Conservation (phyloP, 2,888 invertebrate species). For the Tridacna crocea region DNA sequence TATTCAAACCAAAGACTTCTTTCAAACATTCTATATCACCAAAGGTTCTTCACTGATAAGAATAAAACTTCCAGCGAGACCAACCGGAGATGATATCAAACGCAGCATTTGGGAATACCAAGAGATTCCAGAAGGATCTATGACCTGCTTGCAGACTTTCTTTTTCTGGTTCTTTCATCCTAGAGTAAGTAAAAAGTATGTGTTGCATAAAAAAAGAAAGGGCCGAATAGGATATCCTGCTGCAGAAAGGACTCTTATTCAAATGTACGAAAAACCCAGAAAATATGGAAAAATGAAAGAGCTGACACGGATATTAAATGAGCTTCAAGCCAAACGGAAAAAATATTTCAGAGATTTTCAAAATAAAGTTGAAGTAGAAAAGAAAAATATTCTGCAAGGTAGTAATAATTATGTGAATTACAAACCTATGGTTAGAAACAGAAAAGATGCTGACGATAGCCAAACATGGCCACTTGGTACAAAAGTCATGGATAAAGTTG, state of each 20-base stretch:
- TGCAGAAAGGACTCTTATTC: conserved; percentile 46
- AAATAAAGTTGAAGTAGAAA: not conserved
- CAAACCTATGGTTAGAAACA: not conserved
- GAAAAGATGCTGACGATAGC: not conserved
- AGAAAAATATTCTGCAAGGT: not conserved
- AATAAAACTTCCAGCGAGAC: conserved; percentile 66
- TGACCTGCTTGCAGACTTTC: conserved; percentile 75
- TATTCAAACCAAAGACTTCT: conserved; percentile 58
- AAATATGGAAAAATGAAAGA: conserved; percentile 17
- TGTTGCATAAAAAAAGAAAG: conserved; percentile 34
- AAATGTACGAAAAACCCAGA: conserved; percentile 36
- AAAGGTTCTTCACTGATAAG: conserved; percentile 71
- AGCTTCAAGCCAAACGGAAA: conserved; percentile 13
- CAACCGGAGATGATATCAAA: conserved; percentile 68
- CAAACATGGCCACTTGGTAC: conserved; percentile 42
- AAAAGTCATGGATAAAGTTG: not conserved
- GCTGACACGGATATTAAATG: conserved; percentile 19
- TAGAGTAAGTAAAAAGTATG: conserved; percentile 50
- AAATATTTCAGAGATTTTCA: conserved; percentile 14
- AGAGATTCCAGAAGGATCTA: conserved; percentile 71
- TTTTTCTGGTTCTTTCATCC: conserved; percentile 75
- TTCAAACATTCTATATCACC: conserved; percentile 68
- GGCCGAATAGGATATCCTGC: conserved; percentile 57
- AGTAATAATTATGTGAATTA: not conserved
- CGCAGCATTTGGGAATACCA: conserved; percentile 69